Percentiles rank a stretch among this genome's conserved stretches.
Evolutionary conservation across 2,888 invertebrate species (phyloP).

Genomic region (Spodoptera picta): DNA sequence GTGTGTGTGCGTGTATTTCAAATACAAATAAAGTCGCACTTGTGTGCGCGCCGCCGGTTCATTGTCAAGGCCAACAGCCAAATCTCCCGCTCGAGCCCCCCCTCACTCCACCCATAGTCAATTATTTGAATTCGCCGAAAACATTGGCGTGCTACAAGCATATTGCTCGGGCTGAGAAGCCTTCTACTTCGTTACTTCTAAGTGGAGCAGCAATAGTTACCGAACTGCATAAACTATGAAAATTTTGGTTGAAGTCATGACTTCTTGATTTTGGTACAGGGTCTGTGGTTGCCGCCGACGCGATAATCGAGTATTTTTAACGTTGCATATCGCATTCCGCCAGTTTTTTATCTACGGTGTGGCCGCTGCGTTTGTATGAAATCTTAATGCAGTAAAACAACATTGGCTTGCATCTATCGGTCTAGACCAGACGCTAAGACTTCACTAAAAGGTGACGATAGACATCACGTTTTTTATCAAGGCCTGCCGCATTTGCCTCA

Average conservation of each 20-base stretch:
- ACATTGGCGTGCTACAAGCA: slow-evolving; percentile 68
- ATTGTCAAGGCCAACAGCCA: slow-evolving; percentile 88
- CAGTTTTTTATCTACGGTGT: slow-evolving; percentile 68
- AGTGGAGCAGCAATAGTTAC: slow-evolving; percentile 70
- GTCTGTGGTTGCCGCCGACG: slow-evolving; percentile 65
- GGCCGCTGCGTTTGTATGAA: slow-evolving; percentile 60
- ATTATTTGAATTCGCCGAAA: slow-evolving; percentile 79
- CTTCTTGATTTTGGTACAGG: slow-evolving; percentile 61
- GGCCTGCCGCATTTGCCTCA: slow-evolving; percentile 47
- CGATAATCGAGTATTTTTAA: slow-evolving; percentile 80
- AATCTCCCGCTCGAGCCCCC: slow-evolving; percentile 84
- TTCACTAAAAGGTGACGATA: slow-evolving; percentile 48
- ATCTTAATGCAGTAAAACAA: slow-evolving; percentile 61
- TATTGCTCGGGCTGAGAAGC: slow-evolving; percentile 67
- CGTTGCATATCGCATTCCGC: slow-evolving; percentile 76
- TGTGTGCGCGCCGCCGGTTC: slow-evolving; percentile 86
- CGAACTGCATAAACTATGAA: slow-evolving; percentile 54
- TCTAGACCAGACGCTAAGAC: slow-evolving; percentile 53
- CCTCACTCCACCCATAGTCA: slow-evolving; percentile 73
- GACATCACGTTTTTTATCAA: slow-evolving; percentile 54
- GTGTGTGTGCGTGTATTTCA: slow-evolving; percentile 74
- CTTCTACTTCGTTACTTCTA: slow-evolving; percentile 51
- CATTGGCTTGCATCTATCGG: slow-evolving; percentile 47
- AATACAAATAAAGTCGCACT: slow-evolving; percentile 67
- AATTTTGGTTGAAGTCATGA: slow-evolving; percentile 54